Conservation (phyloP, 2,113 vertebrate species). For the Rhea americana region DNA sequence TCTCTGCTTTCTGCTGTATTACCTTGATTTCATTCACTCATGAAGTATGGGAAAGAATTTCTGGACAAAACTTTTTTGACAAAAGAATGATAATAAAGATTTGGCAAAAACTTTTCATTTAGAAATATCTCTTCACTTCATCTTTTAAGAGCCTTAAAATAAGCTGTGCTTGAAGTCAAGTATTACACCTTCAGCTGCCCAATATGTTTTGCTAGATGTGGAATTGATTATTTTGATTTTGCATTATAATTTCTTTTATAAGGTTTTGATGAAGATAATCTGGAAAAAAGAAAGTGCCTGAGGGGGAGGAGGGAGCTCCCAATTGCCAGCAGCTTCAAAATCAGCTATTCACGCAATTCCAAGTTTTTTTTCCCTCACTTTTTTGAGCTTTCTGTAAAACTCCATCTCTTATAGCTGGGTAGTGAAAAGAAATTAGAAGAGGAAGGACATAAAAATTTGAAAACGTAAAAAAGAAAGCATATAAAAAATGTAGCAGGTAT, state of each 20-base stretch:
- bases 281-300: neutral
- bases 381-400: neutral
- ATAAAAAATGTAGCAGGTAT: neutral
- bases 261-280: neutral
- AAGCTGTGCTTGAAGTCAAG: neutral
- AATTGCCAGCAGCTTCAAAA: neutral
- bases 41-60: rapidly evolving
- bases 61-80: neutral
- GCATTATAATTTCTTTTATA: rapidly evolving
- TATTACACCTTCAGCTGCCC: neutral
- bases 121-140: neutral
- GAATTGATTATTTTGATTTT: rapidly evolving
- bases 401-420: neutral
- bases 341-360: neutral
- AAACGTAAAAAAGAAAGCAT: neutral
- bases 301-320: neutral
- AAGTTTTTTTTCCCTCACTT: no score
- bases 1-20: neutral
- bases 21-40: neutral
- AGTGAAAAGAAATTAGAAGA: neutral
- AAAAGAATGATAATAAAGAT: rapidly evolving
- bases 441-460: neutral
- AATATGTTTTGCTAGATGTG: rapidly evolving
- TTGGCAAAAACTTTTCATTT: neutral
- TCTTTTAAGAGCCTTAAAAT: neutral